A percentile compares a stretch with the other conserved stretches of the same genome.
phyloP scores from a whole-genome alignment of 2,113 vertebrate species.

The Vulpes lagopus region DNA sequence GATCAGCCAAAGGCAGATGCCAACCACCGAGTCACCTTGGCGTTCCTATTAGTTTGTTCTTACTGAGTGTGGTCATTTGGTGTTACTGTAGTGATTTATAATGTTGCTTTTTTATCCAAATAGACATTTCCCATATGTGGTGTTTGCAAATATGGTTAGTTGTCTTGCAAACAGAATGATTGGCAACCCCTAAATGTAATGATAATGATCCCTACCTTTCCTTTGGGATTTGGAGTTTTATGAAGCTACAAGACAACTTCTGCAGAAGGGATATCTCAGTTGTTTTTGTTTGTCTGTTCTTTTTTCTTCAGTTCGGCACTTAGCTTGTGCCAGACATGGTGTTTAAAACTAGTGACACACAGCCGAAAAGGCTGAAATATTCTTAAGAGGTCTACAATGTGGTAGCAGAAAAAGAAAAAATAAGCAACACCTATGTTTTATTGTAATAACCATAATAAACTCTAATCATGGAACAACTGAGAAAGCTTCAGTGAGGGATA shows the following conservation, averaged over 20 bases:
- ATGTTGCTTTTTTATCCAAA: not conserved
- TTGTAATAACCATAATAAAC: not conserved
- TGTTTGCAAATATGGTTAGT: not conserved
- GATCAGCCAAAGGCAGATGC: too few species aligned
- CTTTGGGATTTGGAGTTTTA: not conserved
- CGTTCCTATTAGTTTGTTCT: not conserved
- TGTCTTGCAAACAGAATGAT: not conserved
- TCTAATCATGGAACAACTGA: not conserved
- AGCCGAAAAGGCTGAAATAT: not conserved
- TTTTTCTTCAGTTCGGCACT: not conserved
- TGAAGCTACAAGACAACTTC: not conserved
- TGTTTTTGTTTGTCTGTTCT: not conserved
- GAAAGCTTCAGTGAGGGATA: not conserved
- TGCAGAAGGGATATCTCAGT: not conserved
- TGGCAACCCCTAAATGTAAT: not conserved
- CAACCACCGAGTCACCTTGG: too few species aligned
- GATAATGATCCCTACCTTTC: not conserved
- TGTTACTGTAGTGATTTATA: not conserved
- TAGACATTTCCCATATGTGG: not conserved
- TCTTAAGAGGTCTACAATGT: not conserved
- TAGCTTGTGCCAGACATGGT: not conserved
- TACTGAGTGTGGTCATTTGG: not conserved
- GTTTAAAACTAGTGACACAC: not conserved
- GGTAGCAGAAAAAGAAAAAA: not conserved
- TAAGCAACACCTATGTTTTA: not conserved